A percentile compares a stretch with the other conserved stretches of the same genome.
phyloP scores from a whole-genome alignment of 2,888 invertebrate species.

The Ctena decussata region DNA sequence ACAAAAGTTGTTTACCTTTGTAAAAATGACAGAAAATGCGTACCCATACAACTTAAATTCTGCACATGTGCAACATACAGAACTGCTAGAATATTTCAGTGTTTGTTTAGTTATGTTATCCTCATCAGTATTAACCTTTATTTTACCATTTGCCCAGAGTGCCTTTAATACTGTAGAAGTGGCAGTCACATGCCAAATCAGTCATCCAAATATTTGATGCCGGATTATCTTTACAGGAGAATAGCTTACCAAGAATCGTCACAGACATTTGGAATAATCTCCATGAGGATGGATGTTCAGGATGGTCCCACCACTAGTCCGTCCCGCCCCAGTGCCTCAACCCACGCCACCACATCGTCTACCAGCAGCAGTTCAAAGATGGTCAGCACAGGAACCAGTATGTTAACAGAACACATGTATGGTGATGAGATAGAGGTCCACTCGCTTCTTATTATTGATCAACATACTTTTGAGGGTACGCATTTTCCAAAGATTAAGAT shows the following conservation, averaged over 20 bases:
- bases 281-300: conserved; percentile 94
- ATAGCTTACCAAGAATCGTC: conserved; percentile 95
- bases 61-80: too few relatives aligned
- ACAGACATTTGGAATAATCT: conserved; percentile 97
- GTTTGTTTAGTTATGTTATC: too few relatives aligned
- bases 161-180: too few relatives aligned
- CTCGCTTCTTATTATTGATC: conserved; percentile 95
- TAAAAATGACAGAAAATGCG: too few relatives aligned
- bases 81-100: too few relatives aligned
- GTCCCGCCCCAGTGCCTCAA: conserved; percentile 92
- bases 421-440: conserved; percentile 97
- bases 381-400: conserved; percentile 87
- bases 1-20: too few relatives aligned
- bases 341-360: conserved; percentile 91
- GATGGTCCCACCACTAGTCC: conserved; percentile 92
- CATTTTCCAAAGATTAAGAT: neutral
- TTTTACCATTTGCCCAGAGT: too few relatives aligned
- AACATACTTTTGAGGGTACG: conserved; percentile 96
- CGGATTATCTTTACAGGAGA: conserved; percentile 89
- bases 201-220: too few relatives aligned
- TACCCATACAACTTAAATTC: too few relatives aligned
- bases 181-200: too few relatives aligned
- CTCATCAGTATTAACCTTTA: too few relatives aligned
- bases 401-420: conserved; percentile 87
- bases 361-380: conserved; percentile 86